Evolutionary conservation across 2,113 vertebrate species (phyloP).

Genomic region (Sapajus apella): DNA sequence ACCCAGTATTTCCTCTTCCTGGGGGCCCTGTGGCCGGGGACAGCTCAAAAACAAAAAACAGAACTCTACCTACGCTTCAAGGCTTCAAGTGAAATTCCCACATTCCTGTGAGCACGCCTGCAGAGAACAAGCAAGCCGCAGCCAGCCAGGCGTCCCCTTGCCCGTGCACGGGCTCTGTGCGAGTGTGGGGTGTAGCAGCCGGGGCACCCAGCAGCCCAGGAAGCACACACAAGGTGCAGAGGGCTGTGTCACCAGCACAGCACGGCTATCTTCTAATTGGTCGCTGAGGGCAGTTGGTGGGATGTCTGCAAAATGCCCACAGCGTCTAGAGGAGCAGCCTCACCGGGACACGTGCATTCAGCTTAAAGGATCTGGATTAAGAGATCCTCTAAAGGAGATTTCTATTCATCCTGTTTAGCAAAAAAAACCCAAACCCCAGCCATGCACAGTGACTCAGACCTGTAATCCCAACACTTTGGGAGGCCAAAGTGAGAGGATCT

Average conservation of each 20-base stretch:
- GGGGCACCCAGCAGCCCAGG: not conserved
- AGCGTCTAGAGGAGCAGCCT: not conserved
- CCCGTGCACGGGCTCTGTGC: not conserved
- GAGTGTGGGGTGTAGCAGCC: not conserved
- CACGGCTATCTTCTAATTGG: no score
- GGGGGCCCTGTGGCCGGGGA: not conserved
- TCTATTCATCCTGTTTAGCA: not conserved
- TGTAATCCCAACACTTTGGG: not conserved
- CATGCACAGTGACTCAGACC: not conserved
- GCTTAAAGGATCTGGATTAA: not conserved
- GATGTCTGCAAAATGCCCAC: not conserved
- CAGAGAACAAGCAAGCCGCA: not conserved
- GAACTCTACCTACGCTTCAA: not conserved
- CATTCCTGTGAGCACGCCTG: fast-evolving
- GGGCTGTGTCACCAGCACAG: no score
- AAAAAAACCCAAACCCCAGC: not conserved
- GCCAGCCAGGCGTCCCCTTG: fast-evolving
- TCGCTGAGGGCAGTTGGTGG: not conserved
- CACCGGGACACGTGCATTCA: not conserved
- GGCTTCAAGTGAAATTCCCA: not conserved
- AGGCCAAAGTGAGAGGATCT: not conserved
- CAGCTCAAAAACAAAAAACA: not conserved
- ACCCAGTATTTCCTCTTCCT: fast-evolving
- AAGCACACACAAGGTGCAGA: no score
- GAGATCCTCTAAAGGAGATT: not conserved